Evolutionary conservation across 2,113 vertebrate species (phyloP).

Genomic region (Clarias gariepinus): DNA sequence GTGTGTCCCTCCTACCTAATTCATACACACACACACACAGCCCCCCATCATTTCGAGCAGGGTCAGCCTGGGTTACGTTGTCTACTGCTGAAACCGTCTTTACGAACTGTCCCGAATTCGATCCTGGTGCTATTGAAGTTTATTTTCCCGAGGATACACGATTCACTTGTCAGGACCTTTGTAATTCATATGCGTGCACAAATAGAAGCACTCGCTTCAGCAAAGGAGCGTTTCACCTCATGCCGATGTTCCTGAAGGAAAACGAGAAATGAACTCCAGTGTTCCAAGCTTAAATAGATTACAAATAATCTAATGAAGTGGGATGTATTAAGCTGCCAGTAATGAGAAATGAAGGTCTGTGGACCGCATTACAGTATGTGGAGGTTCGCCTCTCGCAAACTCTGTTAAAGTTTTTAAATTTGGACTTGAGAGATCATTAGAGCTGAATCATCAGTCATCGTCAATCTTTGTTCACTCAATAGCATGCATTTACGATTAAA

Average conservation of each 20-base stretch:
- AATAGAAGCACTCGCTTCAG: background rate
- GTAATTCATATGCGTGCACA: background rate
- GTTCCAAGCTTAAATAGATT: background rate
- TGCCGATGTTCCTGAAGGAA: background rate
- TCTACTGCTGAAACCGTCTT: background rate
- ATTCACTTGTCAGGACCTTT: background rate
- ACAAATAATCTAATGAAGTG: slow-evolving; percentile 8
- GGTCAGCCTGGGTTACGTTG: slow-evolving; percentile 23
- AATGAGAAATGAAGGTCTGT: slow-evolving; percentile 4
- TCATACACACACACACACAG: background rate
- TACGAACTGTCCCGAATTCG: too few species aligned
- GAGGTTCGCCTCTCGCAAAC: background rate
- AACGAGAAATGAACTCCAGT: background rate
- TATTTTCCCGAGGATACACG: too few species aligned
- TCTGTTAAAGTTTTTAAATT: background rate
- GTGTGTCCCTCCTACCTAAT: background rate
- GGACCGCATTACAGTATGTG: background rate
- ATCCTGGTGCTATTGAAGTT: too few species aligned
- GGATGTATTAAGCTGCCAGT: background rate
- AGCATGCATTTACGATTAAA: background rate
- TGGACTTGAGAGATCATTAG: background rate
- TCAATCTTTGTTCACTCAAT: background rate
- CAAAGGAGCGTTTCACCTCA: background rate
- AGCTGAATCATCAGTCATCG: background rate
- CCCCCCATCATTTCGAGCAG: background rate